Evolutionary conservation across 2,797 vertebrate genomes (phyloP).

Genomic region (Nothura maculosa): DNA sequence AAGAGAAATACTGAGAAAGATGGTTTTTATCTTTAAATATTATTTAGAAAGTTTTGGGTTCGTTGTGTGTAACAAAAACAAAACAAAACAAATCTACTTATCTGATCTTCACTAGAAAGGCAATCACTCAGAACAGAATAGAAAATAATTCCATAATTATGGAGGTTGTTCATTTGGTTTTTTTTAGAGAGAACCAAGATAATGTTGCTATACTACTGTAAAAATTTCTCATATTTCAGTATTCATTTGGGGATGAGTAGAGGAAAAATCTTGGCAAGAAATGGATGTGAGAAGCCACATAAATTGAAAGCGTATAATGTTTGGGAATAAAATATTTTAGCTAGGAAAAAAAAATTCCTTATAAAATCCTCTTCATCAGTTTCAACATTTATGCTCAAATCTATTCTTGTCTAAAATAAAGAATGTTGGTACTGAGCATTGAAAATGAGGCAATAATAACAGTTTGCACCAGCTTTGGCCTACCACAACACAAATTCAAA

Average conservation of each 20-base stretch:
- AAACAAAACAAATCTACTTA: neutral
- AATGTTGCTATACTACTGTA: neutral
- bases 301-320: neutral
- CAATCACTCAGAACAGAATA: accelerated
- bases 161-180: no score
- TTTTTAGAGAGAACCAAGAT: no score
- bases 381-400: neutral
- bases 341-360: neutral
- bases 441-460: neutral
- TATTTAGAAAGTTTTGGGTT: neutral
- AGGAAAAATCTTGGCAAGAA: neutral
- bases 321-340: neutral
- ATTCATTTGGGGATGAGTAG: accelerated
- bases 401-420: neutral
- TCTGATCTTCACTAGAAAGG: neutral
- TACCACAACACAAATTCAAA: neutral
- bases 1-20: neutral
- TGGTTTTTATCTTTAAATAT: neutral
- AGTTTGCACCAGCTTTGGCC: accelerated
- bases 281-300: neutral
- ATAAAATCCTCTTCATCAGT: accelerated
- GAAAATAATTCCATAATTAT: neutral
- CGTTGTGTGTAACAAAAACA: neutral
- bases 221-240: neutral
- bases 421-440: accelerated